phyloP scores from a whole-genome alignment of 2,797 vertebrate genomes.

The Acrossocheilus fasciatus region DNA sequence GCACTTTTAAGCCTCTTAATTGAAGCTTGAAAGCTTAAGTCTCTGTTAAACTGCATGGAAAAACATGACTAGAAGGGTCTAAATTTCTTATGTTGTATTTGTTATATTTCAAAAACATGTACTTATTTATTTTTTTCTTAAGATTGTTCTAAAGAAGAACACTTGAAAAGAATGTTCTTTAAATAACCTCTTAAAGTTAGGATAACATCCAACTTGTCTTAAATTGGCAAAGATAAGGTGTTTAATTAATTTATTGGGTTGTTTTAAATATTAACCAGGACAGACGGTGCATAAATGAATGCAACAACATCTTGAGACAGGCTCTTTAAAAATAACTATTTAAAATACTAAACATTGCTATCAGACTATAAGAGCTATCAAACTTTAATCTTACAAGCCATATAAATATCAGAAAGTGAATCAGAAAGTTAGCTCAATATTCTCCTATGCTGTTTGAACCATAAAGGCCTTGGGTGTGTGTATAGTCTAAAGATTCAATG shows the following conservation, averaged over 20 bases:
- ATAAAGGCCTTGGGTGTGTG: neutral
- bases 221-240: neutral
- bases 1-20: neutral
- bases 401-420: neutral
- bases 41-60: neutral
- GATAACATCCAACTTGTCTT: neutral
- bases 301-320: neutral
- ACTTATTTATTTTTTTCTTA: neutral
- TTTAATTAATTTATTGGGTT: neutral
- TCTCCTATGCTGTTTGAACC: neutral
- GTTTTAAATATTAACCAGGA: neutral
- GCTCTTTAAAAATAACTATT: neutral
- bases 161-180: neutral
- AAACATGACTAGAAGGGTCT: neutral
- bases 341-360: neutral
- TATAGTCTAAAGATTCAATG: neutral
- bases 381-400: neutral
- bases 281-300: neutral
- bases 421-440: neutral
- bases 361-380: neutral
- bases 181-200: neutral
- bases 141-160: neutral
- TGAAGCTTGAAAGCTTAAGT: neutral
- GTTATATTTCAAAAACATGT: neutral
- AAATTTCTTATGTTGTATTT: neutral